phyloP scores from a whole-genome alignment of 2,113 vertebrate genomes.

The Trogon surrucura region DNA sequence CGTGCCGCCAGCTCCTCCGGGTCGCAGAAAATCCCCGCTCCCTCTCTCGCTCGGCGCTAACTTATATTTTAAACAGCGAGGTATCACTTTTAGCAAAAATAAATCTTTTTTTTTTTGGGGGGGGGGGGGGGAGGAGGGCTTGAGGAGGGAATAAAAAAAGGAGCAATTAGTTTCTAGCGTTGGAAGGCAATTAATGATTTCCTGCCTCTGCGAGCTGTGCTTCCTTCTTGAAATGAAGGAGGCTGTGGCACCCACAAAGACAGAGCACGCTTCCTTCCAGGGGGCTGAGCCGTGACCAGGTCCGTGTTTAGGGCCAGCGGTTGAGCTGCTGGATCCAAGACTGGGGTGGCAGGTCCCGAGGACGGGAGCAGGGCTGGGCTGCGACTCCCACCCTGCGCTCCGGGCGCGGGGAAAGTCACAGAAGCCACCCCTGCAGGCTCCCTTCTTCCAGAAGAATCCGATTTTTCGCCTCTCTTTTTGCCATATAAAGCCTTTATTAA shows the following conservation, averaged over 20 bases:
- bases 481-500: not conserved
- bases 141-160: not conserved
- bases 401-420: rapidly evolving
- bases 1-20: not conserved
- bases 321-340: not conserved
- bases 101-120: not conserved
- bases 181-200: not conserved
- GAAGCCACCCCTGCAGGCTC: rapidly evolving
- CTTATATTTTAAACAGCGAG: not conserved
- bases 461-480: not conserved
- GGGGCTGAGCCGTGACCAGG: not conserved
- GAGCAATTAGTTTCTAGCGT: not conserved
- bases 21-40: not conserved
- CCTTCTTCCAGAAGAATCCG: not conserved
- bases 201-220: not conserved
- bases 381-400: not conserved
- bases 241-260: not conserved
- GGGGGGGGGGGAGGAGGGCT: not conserved
- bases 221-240: not conserved
- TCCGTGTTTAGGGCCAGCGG: rapidly evolving
- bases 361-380: not conserved
- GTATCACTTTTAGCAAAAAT: not conserved
- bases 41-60: not conserved
- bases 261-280: not conserved
- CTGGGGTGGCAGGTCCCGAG: not conserved